These are phyloP conservation scores for Drosophila kikkawai DNA, from an alignment of 1,140 invertebrate genomes.

Conservation along the genomic window DNA sequence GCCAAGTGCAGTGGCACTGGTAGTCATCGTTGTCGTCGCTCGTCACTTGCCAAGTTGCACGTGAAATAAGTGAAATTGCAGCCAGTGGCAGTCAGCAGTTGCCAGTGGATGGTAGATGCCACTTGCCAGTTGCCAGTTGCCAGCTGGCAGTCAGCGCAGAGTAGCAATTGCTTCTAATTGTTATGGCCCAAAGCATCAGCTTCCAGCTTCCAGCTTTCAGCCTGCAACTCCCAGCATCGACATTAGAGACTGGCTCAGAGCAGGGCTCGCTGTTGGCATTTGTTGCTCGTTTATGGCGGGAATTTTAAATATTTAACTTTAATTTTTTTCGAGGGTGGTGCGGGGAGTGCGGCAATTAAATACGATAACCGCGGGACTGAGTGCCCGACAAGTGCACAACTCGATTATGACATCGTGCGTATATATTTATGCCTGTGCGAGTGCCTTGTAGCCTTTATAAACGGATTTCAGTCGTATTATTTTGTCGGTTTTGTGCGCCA, in stretches of 20 bases:
- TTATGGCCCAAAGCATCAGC: conserved; percentile 56
- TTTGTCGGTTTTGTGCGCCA: not conserved
- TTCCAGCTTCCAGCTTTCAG: not conserved
- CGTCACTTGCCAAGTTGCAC: conserved; percentile 51
- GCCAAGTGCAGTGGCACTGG: conserved; percentile 54
- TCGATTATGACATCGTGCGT: conserved; percentile 64
- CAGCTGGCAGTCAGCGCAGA: conserved; percentile 48
- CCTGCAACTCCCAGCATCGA: not conserved
- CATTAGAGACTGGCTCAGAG: conserved; percentile 5
- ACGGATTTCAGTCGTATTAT: conserved; percentile 48
- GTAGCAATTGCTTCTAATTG: conserved; percentile 82
- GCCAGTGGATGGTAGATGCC: conserved; percentile 25
- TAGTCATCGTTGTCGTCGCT: conserved; percentile 51
- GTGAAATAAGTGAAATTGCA: conserved; percentile 63
- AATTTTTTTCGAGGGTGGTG: not conserved
- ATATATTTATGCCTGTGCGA: conserved; percentile 9
- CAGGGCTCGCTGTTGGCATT: conserved; percentile 19
- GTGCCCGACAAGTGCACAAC: conserved; percentile 39
- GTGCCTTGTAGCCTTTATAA: conserved; percentile 26
- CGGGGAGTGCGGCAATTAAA: conserved; percentile 53
- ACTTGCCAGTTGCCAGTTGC: conserved; percentile 34
- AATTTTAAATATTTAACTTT: conserved; percentile 66
- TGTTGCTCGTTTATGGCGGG: conserved; percentile 39
- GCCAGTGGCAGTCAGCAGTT: conserved; percentile 44
- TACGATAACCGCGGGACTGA: conserved; percentile 54